These are phyloP conservation scores for Marcusenius ussheri DNA, from an alignment of 2,113 vertebrate genomes.

Conservation along the genomic window DNA sequence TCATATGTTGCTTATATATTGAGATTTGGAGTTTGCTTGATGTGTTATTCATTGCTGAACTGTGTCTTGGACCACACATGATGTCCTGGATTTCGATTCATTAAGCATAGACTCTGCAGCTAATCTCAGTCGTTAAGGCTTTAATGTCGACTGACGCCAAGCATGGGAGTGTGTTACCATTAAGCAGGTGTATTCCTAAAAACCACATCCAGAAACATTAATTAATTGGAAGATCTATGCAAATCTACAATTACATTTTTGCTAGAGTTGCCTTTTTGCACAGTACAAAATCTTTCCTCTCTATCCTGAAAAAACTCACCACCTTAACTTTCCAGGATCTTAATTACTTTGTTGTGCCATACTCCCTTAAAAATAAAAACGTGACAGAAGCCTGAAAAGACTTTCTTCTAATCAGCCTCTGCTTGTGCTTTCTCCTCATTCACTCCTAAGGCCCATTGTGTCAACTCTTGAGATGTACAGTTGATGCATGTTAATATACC, in stretches of 20 bases:
- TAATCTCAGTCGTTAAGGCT: background rate
- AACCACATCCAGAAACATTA: background rate
- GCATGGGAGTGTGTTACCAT: background rate
- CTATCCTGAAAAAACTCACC: background rate
- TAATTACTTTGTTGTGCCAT: background rate
- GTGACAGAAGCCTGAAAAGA: conserved; percentile 3
- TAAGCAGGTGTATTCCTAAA: background rate
- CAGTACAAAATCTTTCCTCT: background rate
- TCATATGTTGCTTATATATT: background rate
- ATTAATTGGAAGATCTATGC: background rate
- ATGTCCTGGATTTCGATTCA: background rate
- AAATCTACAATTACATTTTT: background rate
- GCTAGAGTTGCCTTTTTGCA: background rate
- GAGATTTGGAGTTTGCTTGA: background rate
- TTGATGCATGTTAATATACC: conserved; percentile 4
- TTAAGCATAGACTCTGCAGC: background rate
- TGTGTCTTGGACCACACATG: background rate
- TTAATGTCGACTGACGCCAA: background rate
- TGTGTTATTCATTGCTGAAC: background rate
- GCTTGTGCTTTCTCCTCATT: conserved; percentile 8
- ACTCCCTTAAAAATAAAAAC: background rate
- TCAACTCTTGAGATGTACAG: conserved; percentile 19
- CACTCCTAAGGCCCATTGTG: conserved; percentile 27
- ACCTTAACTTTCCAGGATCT: background rate
- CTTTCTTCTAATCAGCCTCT: background rate